Percentiles rank a stretch among this genome's conserved stretches.
These are phyloP conservation scores for Euwallacea similis DNA, from an alignment of 1,140 invertebrate species.

Conservation along the genomic window DNA sequence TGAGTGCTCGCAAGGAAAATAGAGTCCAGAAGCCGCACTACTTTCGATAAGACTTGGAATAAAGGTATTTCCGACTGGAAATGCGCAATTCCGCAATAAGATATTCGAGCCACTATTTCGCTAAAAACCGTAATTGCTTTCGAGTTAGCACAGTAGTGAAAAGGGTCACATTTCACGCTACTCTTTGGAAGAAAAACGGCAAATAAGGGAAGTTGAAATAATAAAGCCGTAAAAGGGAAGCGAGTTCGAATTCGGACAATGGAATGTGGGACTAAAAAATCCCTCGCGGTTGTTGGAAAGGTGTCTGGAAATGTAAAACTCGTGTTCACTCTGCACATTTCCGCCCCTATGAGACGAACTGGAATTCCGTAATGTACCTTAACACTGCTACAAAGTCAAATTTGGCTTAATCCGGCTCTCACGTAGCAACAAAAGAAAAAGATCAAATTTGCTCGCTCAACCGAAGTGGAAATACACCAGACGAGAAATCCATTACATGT, in stretches of 20 bases:
- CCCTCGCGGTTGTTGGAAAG: neutral
- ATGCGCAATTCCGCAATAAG: slow-evolving; percentile 2
- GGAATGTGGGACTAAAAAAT: neutral
- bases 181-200: neutral
- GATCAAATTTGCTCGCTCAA: no score
- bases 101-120: neutral
- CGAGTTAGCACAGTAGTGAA: neutral
- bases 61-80: neutral
- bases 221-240: neutral
- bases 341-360: no score
- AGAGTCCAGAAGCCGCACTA: no score
- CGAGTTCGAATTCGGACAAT: neutral
- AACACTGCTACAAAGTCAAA: no score
- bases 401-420: no score
- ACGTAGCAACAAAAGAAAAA: no score
- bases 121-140: slow-evolving; percentile 5
- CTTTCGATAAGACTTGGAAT: neutral
- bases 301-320: slow-evolving; percentile 1
- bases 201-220: slow-evolving; percentile 3
- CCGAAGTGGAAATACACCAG: slow-evolving; percentile 1
- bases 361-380: no score
- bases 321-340: no score
- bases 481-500: neutral
- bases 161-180: neutral
- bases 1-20: no score